Evolutionary conservation across 2,888 invertebrate species (phyloP), one percentile per base, ranked within the genome.

Genomic region (Drosophila kanekoi): DNA sequence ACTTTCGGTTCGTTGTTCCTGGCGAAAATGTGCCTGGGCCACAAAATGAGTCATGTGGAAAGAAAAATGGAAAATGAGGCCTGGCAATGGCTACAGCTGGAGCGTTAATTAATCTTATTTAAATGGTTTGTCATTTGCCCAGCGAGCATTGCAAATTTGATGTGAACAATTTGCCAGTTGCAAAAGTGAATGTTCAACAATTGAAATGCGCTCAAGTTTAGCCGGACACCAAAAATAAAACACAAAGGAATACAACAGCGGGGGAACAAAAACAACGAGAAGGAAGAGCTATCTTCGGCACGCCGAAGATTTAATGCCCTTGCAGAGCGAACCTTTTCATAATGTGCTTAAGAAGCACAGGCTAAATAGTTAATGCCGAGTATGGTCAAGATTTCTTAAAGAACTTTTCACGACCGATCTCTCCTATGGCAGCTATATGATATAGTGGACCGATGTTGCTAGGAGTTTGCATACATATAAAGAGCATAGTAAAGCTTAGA

Each of bases 41-140:
- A n/a, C 35, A 20, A 13, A 38, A 47, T 77, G 79, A 77, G 63
- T 77, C 79, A 77, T 53, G 14, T 37, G 41, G 18, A 41, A 40
- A 49, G 49, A 37, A 49, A 57, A 56, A 49, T 53, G 60, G 76
- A 76, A 76, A 71, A 71, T 61, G 72, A 63, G 62, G 76, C 64
- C 72, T 63, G 82, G 64, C 28, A 28, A 28, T 75, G 65, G 56
- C 53, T 62, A 47, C 66, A 72, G 65, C 77, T 79, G 68, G 54
- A 62, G 51, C 68, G 69, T 70, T 89, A 85, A 85, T 85, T 89
- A 86, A 89, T 85, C 85, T 88, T 89, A 79, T 69, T 88, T 87
- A 72, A 79, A 76, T 77, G 77, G 81, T 66, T 89, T 88, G 85
- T 87, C 85, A 86, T 88, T 86, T 77, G 37, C 23, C 62, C 37